A percentile compares a stretch with the other conserved stretches of the same genome.
phyloP scores from a whole-genome alignment of 2,888 invertebrate species.

The Nephrotoma flavescens region DNA sequence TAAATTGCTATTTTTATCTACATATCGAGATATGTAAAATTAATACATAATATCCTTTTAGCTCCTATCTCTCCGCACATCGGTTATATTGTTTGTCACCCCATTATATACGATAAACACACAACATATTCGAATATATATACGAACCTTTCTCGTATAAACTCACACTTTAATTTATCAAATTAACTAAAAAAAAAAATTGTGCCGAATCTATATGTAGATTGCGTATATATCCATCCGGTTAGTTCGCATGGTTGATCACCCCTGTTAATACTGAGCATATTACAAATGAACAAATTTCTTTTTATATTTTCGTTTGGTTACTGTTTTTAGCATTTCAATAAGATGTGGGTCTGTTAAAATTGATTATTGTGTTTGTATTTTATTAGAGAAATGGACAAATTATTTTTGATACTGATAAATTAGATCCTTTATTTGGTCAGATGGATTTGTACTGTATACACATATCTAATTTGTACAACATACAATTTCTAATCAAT shows the following conservation, averaged over 20 bases:
- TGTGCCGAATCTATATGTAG: background rate
- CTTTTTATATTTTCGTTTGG: background rate
- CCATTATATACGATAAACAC: background rate
- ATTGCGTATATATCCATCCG: conserved; percentile 11
- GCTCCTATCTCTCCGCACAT: background rate
- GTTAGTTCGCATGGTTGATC: conserved; percentile 18
- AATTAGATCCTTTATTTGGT: background rate
- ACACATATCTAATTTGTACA: background rate
- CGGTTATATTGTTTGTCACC: background rate
- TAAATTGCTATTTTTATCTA: background rate
- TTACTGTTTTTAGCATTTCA: conserved; percentile 1
- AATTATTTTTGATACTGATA: background rate
- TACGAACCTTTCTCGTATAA: background rate
- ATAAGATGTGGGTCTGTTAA: conserved; percentile 1
- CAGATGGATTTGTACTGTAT: background rate
- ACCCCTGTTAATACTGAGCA: conserved; percentile 10
- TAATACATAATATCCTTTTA: background rate
- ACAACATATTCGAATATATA: background rate
- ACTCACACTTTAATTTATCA: background rate
- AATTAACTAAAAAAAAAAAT: background rate
- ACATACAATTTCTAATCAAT: background rate
- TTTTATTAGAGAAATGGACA: background rate
- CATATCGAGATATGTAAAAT: background rate
- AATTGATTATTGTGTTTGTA: background rate
- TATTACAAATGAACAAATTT: background rate